Evolutionary conservation across 2,888 invertebrate species (phyloP).

Genomic region (Congeria kusceri): DNA sequence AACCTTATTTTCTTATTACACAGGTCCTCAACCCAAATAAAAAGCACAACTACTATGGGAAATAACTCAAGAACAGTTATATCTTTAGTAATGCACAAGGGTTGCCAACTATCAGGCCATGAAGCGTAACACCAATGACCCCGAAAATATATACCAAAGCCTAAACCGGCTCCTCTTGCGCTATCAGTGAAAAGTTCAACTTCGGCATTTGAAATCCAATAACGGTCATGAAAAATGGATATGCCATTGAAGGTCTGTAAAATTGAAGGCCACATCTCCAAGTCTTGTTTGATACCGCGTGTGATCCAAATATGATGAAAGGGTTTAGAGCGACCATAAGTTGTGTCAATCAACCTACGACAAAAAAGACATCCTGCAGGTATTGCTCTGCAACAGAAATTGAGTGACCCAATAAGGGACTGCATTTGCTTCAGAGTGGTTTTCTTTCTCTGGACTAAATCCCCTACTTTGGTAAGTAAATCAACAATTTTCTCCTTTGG

Average conservation of each 20-base stretch:
- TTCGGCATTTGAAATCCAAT: slow-evolving; percentile 11
- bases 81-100: background rate
- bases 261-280: background rate
- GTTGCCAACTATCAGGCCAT: background rate
- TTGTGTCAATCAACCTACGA: no score
- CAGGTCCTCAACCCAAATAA: background rate
- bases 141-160: background rate
- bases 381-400: background rate
- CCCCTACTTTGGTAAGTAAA: background rate
- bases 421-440: slow-evolving; percentile 10
- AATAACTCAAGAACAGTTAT: background rate
- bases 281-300: slow-evolving; percentile 9
- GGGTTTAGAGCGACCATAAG: no score
- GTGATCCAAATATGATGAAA: background rate
- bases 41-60: background rate
- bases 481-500: background rate
- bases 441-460: background rate
- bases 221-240: no score
- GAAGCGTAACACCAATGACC: background rate
- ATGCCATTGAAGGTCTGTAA: no score
- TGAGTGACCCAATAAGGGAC: slow-evolving; percentile 13
- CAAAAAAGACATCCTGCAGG: no score
- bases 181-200: slow-evolving; percentile 20
- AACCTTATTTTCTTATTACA: background rate
- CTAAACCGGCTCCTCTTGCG: background rate